Evolutionary conservation across 2,113 vertebrate genomes (phyloP), one percentile per base, ranked within the genome.

Genomic region (Cnemophilus loriae): DNA sequence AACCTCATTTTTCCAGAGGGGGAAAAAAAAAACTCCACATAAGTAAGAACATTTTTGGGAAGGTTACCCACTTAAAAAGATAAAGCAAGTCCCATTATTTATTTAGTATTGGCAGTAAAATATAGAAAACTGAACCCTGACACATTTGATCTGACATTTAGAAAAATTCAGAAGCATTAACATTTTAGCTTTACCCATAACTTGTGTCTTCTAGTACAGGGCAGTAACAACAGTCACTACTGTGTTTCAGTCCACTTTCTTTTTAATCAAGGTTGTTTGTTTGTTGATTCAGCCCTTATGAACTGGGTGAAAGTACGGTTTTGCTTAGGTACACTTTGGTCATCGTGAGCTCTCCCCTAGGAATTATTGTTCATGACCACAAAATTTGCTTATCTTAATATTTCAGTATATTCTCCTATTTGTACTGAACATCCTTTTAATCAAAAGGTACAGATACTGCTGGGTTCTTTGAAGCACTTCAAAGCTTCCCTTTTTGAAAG

Each of bases 381-480:
- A 64, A 88, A 94, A 95, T 92, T 57, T 60, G 76, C 90, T 97
- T 95, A 96, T 97, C 95, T 96, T 96, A 94, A 7, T 93, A 95
- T 93, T 94, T 86, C 95, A 96, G 95, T 92, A 86, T 95, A 96
- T 95, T 96, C 90, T 97, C 76, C 47, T 92, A 96, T 92, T 95
- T 96, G 95, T 94, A 91, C 71, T 2, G 23, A 95, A 96, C 95
- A 96, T 96, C 93, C 95, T 97, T 93, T 91, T 80, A 80, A 96
- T 95, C 95, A 97, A 97, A 96, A 96, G 90, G 68, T 84, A 90
- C 83, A 56, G 92, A 90, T 81, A 93, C 90, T 52, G 82, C 86
- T 17, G 68, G 20, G 75, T 60, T 90, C 95, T 97, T 96, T 97
- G 96, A 97, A 96, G 94, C 76, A 95, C 94, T 95, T 97, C 96